A percentile compares a stretch with the other conserved stretches of the same genome.
Evolutionary conservation across 2,113 vertebrate species (phyloP).

Genomic region (Sylvilagus bachmani): DNA sequence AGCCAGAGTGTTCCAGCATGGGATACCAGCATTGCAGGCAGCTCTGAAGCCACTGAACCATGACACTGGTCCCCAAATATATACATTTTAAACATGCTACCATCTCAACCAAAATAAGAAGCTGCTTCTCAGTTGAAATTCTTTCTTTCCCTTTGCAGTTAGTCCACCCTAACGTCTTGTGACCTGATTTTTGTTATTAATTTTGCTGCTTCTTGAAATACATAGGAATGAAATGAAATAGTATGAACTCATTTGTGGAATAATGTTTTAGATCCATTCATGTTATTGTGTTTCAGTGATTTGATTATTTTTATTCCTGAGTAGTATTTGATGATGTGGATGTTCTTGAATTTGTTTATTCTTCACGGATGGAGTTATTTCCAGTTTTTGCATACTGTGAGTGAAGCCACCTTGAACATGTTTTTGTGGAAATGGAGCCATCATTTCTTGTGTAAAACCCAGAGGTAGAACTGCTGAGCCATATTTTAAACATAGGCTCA

Average conservation of each 20-base stretch:
- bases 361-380: neutral
- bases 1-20: too few species aligned
- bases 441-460: neutral
- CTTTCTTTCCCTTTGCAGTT: neutral
- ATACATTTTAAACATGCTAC: neutral
- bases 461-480: neutral
- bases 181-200: too few species aligned
- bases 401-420: neutral
- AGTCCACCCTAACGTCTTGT: too few species aligned
- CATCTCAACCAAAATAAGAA: neutral
- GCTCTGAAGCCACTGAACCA: too few species aligned
- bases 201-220: neutral
- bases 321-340: neutral
- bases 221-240: neutral
- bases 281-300: neutral
- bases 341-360: neutral
- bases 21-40: too few species aligned
- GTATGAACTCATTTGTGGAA: too few species aligned
- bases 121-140: neutral
- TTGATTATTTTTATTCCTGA: neutral
- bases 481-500: neutral
- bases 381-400: neutral
- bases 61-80: neutral
- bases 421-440: neutral
- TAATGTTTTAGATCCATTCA: neutral